These are phyloP conservation scores for Eleginops maclovinus DNA, from an alignment of 2,113 vertebrate species.

Conservation along the genomic window DNA sequence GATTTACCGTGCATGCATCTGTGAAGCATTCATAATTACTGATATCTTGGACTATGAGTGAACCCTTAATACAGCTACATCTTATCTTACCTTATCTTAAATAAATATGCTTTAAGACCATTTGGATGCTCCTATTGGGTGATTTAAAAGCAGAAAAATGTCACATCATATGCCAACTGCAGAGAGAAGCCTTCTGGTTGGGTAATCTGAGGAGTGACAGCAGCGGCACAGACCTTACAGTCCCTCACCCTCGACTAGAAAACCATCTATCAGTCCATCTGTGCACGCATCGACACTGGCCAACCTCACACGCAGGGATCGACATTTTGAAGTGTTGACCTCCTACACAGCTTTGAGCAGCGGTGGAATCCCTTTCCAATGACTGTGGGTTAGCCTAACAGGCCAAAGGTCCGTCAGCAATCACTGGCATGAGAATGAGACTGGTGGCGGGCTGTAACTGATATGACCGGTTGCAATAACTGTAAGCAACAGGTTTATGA, in stretches of 20 bases:
- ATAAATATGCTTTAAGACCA: background rate
- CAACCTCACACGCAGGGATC: slow-evolving; percentile 16
- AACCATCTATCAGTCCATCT: background rate
- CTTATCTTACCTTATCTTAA: too few species aligned
- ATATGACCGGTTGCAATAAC: slow-evolving; percentile 5
- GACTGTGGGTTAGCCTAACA: background rate
- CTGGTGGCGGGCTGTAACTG: background rate
- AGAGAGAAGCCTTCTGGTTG: background rate
- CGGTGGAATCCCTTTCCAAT: background rate
- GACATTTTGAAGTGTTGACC: slow-evolving; percentile 19
- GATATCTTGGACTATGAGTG: slow-evolving; percentile 9
- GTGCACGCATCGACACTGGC: background rate
- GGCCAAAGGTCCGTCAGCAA: slow-evolving; percentile 28
- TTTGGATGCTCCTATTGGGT: background rate
- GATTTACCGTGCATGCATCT: slow-evolving; percentile 46
- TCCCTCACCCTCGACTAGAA: background rate
- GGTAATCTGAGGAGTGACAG: slow-evolving; percentile 30
- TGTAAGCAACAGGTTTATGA: background rate
- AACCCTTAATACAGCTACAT: too few species aligned
- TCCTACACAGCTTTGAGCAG: slow-evolving; percentile 28
- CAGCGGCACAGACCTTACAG: slow-evolving; percentile 26
- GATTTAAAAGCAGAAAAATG: slow-evolving; percentile 8
- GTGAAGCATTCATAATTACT: slow-evolving; percentile 23
- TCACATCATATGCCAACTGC: slow-evolving; percentile 15
- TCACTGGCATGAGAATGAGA: background rate